Evolutionary conservation across 2,797 vertebrate genomes (phyloP), one percentile per base, ranked within the genome.

Genomic region (Artibeus jamaicensis): DNA sequence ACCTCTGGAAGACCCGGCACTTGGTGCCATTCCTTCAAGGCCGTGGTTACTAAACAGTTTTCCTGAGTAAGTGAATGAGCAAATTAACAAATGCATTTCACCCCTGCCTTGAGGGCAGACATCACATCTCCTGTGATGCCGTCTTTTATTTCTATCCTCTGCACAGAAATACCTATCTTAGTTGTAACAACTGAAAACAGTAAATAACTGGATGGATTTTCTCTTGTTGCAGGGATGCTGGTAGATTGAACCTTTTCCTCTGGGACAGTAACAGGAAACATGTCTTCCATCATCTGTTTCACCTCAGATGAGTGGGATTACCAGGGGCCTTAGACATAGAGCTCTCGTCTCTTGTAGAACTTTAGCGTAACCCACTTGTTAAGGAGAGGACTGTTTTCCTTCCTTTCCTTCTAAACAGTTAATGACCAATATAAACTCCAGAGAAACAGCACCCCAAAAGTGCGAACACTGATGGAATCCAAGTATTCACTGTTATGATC

Each of bases 181-280:
- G 32, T 48, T 91, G 10, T 71, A 81, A 96, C 91, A 89, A 81
- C 53, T 90, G 26, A 39, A 57, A 85, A 93, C 12, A 90, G 62
- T 92, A 90, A 92, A 92, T 79, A 95, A 89, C 39, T 62, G 82
- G 87, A 70, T 39, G 86, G 85, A 87, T 89, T 86, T 97, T 93
- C 55, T 97, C 39, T 91, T 74, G 59, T 89, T 90, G 82, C 26
- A 71, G 96, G 53, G 44, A 94, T 94, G 88, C 73, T 86, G 92
- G 83, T 82, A 95, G 89, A 65, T 37, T 94, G 67, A 96, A 94
- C 14, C 68, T 91, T 89, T 87, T 89, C 89, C 81, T 96, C 90
- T 90, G 88, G 22, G 81, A 50, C 62, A 88, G 84, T 82, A 68
- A 53, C 5, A 89, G 90, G 82, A 97, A 93, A 68, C 34, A n/a